Percentiles rank a stretch among this genome's conserved stretches.
Evolutionary conservation across 2,797 vertebrate genomes (phyloP).

Genomic region (Gymnodraco acuticeps): DNA sequence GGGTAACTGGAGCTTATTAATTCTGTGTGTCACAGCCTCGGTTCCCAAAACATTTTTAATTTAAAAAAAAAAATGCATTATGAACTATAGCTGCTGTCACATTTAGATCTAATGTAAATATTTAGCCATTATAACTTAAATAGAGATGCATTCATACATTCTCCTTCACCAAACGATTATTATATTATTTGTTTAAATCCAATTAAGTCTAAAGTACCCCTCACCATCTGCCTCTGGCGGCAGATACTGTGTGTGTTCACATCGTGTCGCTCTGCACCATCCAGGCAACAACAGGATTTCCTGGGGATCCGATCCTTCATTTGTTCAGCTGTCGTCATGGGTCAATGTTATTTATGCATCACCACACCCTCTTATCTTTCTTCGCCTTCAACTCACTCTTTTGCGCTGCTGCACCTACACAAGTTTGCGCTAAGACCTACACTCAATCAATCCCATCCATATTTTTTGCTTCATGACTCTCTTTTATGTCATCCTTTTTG

Average conservation of each 20-base stretch:
- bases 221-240: background rate
- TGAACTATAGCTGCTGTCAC: background rate
- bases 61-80: too few relatives aligned
- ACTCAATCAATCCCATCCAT: background rate
- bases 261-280: background rate
- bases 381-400: background rate
- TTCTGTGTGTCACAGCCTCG: background rate
- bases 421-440: background rate
- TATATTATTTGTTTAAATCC: background rate
- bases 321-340: background rate
- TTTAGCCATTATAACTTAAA: background rate
- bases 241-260: background rate
- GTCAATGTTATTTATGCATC: slow-evolving; percentile 3
- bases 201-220: background rate
- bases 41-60: background rate
- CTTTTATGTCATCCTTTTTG: slow-evolving; percentile 1
- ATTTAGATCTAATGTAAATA: background rate
- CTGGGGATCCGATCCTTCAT: background rate
- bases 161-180: background rate
- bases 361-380: background rate
- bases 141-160: background rate
- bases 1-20: background rate
- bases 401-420: background rate
- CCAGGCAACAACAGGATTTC: background rate
- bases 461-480: background rate